phyloP scores from a whole-genome alignment of 1,140 invertebrate genomes.

The Procambarus clarkii region DNA sequence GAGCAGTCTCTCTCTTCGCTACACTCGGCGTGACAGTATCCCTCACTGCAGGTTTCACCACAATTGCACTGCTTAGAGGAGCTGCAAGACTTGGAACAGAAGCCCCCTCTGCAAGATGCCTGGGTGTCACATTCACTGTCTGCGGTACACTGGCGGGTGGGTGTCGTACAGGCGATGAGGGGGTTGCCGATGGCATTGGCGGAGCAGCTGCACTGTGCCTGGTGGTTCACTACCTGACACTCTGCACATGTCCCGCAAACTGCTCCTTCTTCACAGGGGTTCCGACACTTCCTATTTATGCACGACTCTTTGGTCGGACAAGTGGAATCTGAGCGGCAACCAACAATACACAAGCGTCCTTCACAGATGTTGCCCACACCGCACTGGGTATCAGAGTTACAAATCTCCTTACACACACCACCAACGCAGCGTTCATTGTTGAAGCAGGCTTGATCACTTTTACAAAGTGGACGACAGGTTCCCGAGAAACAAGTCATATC shows the following conservation, averaged over 20 bases:
- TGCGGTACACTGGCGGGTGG: conserved; percentile 76
- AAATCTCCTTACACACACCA: conserved; percentile 87
- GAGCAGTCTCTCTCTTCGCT: conserved; percentile 75
- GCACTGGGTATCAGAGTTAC: conserved; percentile 89
- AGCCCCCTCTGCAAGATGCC: conserved; percentile 74
- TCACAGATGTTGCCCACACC: conserved; percentile 88
- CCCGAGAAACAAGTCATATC: conserved; percentile 85
- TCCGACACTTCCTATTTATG: conserved; percentile 88
- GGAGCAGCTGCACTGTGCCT: conserved; percentile 89
- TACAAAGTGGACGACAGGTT: conserved; percentile 85
- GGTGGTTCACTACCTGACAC: conserved; percentile 88
- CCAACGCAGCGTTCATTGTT: conserved; percentile 89
- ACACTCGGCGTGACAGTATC: conserved; percentile 82
- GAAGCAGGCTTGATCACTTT: conserved; percentile 86
- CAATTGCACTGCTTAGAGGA: conserved; percentile 84
- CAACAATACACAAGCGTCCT: conserved; percentile 86
- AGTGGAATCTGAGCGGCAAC: conserved; percentile 75
- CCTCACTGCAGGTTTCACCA: conserved; percentile 82
- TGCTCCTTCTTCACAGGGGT: conserved; percentile 84
- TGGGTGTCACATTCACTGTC: conserved; percentile 72
- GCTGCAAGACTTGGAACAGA: conserved; percentile 79
- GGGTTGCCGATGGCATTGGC: conserved; percentile 88
- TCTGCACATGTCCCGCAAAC: conserved; percentile 89
- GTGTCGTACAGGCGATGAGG: conserved; percentile 83
- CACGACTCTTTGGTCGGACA: conserved; percentile 86